Evolutionary conservation across 2,113 vertebrate genomes (phyloP), one percentile per base, ranked within the genome.

Genomic region (Globicephala melas): DNA sequence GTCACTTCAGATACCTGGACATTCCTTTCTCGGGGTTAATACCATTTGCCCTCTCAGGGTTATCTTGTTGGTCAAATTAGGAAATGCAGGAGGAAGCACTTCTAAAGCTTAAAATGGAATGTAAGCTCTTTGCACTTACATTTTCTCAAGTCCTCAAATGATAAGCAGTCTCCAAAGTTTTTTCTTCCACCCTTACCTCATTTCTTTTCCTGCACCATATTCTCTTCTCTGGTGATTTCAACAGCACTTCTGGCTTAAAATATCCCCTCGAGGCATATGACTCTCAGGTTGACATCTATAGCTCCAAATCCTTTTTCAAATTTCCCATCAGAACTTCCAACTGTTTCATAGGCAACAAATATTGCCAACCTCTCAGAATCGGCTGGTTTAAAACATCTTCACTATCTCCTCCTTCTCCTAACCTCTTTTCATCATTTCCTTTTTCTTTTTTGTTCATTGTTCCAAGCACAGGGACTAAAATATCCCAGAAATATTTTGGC

Each of bases 51-150:
- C 47, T 85, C 67, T 91, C 26, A 65, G 63, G 7, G 60, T 95
- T 93, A 95, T 77, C 83, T 81, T 65, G 47, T 25, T 89, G 82
- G 21, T 25, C 60, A 85, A 88, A 73, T 86, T 79, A 73, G 93
- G 83, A 94, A 97, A 92, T 63, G 55, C 44, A 77, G 2, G 11
- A 94, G 87, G 90, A 94, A 94, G n/a, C 14, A 60, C 82, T 93
- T 96, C 47, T 55, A 70, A 65, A 80, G 31, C 17, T 71, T 83
- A 53, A 41, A 44, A 38, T 62, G 73, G 79, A 91, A 95, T 68
- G 76, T 74, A 67, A 70, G 41, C 20, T 86, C 67, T 83, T 70
- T 89, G n/a, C 44, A 90, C 26, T 28, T 77, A 60, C 31, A 86
- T 85, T 44, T 74, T 55, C 77, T 95, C 50, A 70, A 65, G 88